Conservation (phyloP, 2,113 vertebrate species). For the Pseudolaguvia tuberculata region DNA sequence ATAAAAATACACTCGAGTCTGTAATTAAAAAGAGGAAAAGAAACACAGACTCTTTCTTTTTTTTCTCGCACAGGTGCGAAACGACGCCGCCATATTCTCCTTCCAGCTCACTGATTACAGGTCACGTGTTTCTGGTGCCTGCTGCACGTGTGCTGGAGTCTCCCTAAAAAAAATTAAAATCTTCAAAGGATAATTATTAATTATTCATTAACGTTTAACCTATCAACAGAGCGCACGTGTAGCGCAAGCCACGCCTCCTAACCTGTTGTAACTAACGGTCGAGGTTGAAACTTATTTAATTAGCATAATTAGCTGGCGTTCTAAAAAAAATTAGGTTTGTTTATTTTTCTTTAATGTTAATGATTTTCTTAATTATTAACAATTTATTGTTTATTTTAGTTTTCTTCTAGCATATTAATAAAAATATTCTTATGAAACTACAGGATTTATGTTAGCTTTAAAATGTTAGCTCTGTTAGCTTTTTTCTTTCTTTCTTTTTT, state of each 20-base stretch:
- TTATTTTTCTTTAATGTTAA: background rate
- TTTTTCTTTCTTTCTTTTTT: too few relatives aligned
- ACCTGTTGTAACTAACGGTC: background rate
- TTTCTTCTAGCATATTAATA: background rate
- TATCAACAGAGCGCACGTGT: constrained; percentile 80
- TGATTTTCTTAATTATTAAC: background rate
- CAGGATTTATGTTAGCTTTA: too few relatives aligned
- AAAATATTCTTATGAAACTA: background rate
- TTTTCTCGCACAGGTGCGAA: constrained; percentile 77
- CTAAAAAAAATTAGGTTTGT: background rate
- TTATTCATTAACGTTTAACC: constrained; percentile 74
- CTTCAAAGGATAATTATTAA: constrained; percentile 57
- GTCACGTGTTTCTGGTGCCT: constrained; percentile 79
- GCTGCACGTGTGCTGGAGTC: constrained; percentile 78
- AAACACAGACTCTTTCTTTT: background rate
- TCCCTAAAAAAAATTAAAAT: constrained; percentile 52
- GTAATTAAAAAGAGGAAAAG: background rate
- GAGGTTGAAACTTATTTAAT: background rate
- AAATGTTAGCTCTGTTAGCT: too few relatives aligned
- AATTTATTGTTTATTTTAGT: background rate
- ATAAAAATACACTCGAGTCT: background rate
- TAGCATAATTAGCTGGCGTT: background rate
- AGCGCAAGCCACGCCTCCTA: background rate
- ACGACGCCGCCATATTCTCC: too few relatives aligned
- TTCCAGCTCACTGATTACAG: constrained; percentile 74